Percentiles rank a stretch among this genome's conserved stretches.
Conservation (phyloP, 1,140 invertebrate species). For the Carposina sasakii region DNA sequence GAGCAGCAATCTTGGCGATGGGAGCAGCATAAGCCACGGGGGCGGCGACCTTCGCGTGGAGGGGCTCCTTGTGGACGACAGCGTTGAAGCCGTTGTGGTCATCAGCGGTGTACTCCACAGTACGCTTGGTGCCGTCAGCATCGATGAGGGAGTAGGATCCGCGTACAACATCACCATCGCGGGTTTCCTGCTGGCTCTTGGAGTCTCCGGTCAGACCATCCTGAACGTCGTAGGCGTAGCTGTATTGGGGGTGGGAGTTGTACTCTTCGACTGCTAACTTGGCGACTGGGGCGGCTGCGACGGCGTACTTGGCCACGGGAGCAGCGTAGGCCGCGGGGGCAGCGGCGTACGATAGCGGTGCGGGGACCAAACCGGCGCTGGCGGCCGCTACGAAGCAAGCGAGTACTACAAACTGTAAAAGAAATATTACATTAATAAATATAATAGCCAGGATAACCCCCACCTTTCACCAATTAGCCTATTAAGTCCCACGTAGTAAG, state of each 20-base stretch:
- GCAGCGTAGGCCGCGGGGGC: neutral
- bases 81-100: conserved; percentile 73
- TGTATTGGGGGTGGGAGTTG: conserved; percentile 75
- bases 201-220: conserved; percentile 78
- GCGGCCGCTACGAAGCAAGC: neutral
- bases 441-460: too few relatives aligned
- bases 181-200: conserved; percentile 77
- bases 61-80: too few relatives aligned
- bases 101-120: conserved; percentile 78
- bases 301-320: conserved; percentile 22
- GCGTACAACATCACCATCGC: conserved; percentile 75
- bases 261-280: conserved; percentile 36
- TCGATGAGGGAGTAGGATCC: conserved; percentile 78
- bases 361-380: neutral
- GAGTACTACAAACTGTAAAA: conserved; percentile 46
- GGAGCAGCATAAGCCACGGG: conserved; percentile 44
- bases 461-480: too few relatives aligned
- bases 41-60: conserved; percentile 33
- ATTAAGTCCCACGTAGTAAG: too few relatives aligned
- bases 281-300: conserved; percentile 40
- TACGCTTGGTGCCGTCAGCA: conserved; percentile 78
- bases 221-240: conserved; percentile 77
- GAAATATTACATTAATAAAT: conserved; percentile 13
- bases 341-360: neutral
- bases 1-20: too few relatives aligned